These are phyloP conservation scores for Pemphigus obesinymphae DNA, from an alignment of 1,140 invertebrate species.

Conservation along the genomic window DNA sequence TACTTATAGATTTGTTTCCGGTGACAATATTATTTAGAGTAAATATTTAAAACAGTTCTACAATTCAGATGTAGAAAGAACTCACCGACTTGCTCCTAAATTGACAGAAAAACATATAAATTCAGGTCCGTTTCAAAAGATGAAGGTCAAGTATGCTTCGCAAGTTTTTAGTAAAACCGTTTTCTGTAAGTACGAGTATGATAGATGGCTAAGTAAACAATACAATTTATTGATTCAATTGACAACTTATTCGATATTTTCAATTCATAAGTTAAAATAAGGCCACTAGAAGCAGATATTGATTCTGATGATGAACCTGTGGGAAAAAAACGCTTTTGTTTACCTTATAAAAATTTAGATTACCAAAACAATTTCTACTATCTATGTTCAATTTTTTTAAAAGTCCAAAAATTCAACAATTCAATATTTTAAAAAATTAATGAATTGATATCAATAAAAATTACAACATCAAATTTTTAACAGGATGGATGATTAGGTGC, in stretches of 20 bases:
- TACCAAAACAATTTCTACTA: background rate
- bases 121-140: background rate
- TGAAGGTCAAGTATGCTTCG: background rate
- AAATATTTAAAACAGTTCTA: too few species aligned
- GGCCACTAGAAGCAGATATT: background rate
- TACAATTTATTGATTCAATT: background rate
- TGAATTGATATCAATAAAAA: background rate
- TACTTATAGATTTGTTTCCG: background rate
- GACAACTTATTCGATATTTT: background rate
- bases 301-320: background rate
- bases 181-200: background rate
- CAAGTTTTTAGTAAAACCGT: background rate
- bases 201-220: background rate
- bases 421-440: background rate
- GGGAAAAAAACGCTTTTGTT: background rate
- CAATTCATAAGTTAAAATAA: background rate
- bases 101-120: background rate
- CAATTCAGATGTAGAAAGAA: too few species aligned
- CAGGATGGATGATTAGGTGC: background rate
- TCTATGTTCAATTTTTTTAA: background rate
- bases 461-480: background rate
- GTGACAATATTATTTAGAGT: too few species aligned
- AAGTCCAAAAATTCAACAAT: background rate
- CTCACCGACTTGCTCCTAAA: background rate
- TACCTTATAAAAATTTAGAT: background rate